These are phyloP conservation scores for Limnothrissa miodon DNA, from an alignment of 2,113 vertebrate species.

Conservation along the genomic window DNA sequence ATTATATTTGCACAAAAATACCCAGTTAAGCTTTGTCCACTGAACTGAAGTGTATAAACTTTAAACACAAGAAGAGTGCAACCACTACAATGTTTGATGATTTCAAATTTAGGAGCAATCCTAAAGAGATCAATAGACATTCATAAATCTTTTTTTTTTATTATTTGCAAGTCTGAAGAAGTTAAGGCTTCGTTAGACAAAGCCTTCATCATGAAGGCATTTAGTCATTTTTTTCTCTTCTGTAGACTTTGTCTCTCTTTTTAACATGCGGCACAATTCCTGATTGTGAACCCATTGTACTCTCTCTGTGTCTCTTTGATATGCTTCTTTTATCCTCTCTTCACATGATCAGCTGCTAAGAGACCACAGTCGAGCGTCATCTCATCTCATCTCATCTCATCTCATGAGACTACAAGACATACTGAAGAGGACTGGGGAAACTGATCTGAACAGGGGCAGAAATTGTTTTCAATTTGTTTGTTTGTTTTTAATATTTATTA, in stretches of 20 bases:
- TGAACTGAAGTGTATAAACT: neutral
- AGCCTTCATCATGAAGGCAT: conserved; percentile 5
- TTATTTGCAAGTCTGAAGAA: neutral
- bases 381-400: neutral
- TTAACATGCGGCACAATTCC: neutral
- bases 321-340: neutral
- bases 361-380: neutral
- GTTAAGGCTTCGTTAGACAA: neutral
- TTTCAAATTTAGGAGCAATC: neutral
- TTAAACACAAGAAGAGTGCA: neutral
- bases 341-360: neutral
- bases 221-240: neutral
- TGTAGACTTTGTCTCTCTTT: neutral
- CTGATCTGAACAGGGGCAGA: neutral
- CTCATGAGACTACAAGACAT: neutral
- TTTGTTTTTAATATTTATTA: too few relatives aligned
- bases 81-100: neutral
- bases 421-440: neutral
- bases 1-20: neutral
- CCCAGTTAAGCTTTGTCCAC: neutral
- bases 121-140: neutral
- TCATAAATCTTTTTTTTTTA: neutral
- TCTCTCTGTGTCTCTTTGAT: neutral
- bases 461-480: neutral
- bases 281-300: neutral